Evolutionary conservation across 2,888 invertebrate species (phyloP), one percentile per base, ranked within the genome.

Genomic region (Pogonocherus hispidulus): DNA sequence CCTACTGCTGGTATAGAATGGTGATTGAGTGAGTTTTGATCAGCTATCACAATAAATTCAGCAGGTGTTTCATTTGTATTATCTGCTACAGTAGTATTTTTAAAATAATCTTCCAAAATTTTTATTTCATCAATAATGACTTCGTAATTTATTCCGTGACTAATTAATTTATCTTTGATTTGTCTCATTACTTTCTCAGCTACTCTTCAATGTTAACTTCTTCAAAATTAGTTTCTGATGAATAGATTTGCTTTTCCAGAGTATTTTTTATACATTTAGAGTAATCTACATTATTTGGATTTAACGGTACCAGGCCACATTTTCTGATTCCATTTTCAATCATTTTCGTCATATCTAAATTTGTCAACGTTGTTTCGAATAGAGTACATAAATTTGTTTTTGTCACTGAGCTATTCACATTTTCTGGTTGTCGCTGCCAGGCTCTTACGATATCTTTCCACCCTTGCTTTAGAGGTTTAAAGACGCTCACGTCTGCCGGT

Each of bases 401-500:
- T 18, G 76, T 78, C 14, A 77, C 19, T 8, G 57, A 23, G n/a
- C 19, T 23, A 59, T 73, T 72, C 1, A 60, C 44, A 57, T 70
- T 70, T 63, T 74, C 72, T 6, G 71, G 71, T 51, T 32, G 27
- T 35, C 59, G 69, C 54, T 74, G 69, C 71, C 69, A 71, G 18
- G 56, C 18, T 49, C 65, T 56, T 6, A 75, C 67, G n/a, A 74
- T 69, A 20, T 71, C 70, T 73, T 76, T 75, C 78, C 78, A 80
- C 16, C 75, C 62, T n/a, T 57, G 18, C 56, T 80, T 79, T 19
- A 78, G 49, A 9, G 77, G 76, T 5, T 62, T 55, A 63, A 79
- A 79, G 19, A 80, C 74, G 3, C 72, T 71, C 9, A 78, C 77
- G 66, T 77, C 75, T n/a, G 73, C 72, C 3, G 78, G 79, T 59